Evolutionary conservation across 2,888 invertebrate species (phyloP), one percentile per base, ranked within the genome.

Genomic region (Pristionchus arcanus): DNA sequence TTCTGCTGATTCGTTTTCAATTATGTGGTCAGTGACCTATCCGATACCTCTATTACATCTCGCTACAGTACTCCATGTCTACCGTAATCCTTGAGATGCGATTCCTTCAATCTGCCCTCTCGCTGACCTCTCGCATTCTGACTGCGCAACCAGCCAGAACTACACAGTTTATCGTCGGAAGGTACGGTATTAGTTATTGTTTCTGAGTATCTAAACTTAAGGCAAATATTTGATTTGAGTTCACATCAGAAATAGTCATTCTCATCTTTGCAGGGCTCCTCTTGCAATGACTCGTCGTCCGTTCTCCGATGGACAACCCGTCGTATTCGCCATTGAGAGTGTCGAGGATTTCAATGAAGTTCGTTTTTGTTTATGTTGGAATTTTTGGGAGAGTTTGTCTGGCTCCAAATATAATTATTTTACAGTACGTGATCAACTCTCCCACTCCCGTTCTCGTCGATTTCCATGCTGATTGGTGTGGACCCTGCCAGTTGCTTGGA

Each of bases 391-490:
- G 1, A 28, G 31, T 68, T 25, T 16, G 2, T n/a, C 11, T 66
- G 59, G 5, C 25, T 66, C 1, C 2, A n/a, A 21, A 21, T 66
- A n/a, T 66, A 81, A 4, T 34, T 16, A 1, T 19, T 34, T 81
- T 88, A 21, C 13, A 89, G 55, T 81, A 91, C 90, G 92, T 93
- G 15, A 83, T 91, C 42, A 90, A 92, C 16, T 91, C 91, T 9
- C 21, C 91, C 28, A 91, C 91, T 4, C 93, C 93, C 42, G 93
- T 94, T 0, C 91, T 94, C 42, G 93, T 94, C 63, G 94, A 94
- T 71, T 94, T 94, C 89, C 93, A 94, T 89, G 94, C 94, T 11
- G 92, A 93, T 74, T 94, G 94, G 94, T 94, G 94, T 89, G 94
- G 94, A 1, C 94, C 94, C n/a, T 94, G 94, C 90, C 91, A 92